These are phyloP conservation scores for Ciconia nigra DNA, from an alignment of 2,797 vertebrate species.

Conservation along the genomic window DNA sequence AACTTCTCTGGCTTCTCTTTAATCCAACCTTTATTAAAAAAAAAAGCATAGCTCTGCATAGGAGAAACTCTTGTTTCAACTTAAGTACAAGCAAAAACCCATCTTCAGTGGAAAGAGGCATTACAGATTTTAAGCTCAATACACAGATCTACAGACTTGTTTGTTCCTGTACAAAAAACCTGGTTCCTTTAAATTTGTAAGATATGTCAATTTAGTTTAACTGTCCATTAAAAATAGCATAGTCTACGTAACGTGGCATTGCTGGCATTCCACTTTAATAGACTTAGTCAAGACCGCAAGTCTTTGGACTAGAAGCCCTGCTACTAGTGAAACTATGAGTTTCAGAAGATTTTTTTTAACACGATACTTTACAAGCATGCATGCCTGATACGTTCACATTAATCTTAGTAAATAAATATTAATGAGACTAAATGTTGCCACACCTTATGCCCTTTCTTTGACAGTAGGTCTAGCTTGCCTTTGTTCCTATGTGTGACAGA, in stretches of 20 bases:
- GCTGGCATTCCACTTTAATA: not conserved
- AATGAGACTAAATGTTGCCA: not conserved
- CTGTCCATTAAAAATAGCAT: not conserved
- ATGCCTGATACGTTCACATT: not conserved
- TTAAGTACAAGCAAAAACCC: not conserved
- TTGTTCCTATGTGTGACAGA: not conserved
- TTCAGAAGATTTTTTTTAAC: not conserved
- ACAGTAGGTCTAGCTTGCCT: not conserved
- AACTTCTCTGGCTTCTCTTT: not conserved
- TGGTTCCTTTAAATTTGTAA: not conserved
- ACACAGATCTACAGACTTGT: not conserved
- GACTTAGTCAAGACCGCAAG: not conserved
- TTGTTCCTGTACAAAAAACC: not conserved
- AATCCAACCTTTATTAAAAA: not conserved
- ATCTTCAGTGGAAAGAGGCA: not conserved
- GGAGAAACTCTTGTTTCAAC: not conserved
- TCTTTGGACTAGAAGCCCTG: not conserved
- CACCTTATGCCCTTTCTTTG: not conserved
- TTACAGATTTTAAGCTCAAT: not conserved
- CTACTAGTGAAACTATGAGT: not conserved
- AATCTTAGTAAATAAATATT: not conserved
- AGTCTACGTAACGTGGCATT: fast-evolving
- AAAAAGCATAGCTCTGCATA: not conserved
- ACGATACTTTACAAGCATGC: not conserved
- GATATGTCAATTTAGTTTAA: not conserved